Evolutionary conservation across 2,113 vertebrate species (phyloP).

Genomic region (Bubo blakistoni): DNA sequence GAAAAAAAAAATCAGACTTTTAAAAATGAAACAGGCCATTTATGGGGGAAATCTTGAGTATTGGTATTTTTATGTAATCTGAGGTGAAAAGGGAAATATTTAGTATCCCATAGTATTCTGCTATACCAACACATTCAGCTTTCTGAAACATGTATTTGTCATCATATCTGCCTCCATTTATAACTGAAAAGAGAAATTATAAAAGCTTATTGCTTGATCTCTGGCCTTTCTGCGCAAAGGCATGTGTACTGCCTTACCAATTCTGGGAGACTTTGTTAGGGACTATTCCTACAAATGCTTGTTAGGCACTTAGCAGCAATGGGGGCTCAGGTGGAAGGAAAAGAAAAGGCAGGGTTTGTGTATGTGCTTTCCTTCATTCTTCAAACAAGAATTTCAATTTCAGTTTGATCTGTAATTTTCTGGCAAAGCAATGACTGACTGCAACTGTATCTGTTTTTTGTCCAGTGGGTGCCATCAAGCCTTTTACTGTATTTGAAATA

Average conservation of each 20-base stretch:
- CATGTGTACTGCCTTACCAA: background rate
- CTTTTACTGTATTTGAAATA: background rate
- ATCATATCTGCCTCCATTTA: background rate
- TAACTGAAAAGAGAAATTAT: slow-evolving; percentile 1
- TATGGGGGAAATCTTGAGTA: background rate
- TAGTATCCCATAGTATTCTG: background rate
- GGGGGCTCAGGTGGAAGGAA: background rate
- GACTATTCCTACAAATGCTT: background rate
- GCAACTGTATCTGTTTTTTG: background rate
- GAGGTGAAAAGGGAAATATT: background rate
- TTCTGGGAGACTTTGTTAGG: background rate
- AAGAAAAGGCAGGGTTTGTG: background rate
- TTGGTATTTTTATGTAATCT: background rate
- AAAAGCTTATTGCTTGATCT: background rate
- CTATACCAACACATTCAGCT: background rate
- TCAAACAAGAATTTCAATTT: background rate
- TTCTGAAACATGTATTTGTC: background rate
- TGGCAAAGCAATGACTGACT: background rate
- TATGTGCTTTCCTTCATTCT: background rate
- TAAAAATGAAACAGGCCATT: background rate
- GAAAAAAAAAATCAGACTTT: background rate
- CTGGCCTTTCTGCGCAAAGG: background rate
- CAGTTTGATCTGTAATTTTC: background rate
- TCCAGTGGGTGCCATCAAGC: background rate
- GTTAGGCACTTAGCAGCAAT: background rate